Base-by-base conservation (phyloP, 2,113 vertebrate genomes). In the Felis chaus region DNA sequence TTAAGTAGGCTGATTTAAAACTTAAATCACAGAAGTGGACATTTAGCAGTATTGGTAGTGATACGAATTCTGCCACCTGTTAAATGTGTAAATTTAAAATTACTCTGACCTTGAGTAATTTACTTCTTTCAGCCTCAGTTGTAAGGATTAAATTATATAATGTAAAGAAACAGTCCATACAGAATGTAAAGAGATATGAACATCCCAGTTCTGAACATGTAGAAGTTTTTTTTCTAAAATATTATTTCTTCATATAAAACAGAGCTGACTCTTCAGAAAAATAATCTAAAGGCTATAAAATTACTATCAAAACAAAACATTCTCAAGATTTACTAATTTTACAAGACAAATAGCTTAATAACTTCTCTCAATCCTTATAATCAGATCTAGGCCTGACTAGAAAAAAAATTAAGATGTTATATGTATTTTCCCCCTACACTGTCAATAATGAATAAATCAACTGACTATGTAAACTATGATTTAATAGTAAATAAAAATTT, bases 401-500 rank as follows among this genome's bases (percentile, higher is more conserved):
- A 80, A 95, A 81, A 69, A 87, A 76, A 65, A 13, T 92, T 87
- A 71, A 66, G n/a, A 89, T 76, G 57, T 68, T 93, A 16, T 55
- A 95, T 61, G 29, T 61, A 74, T 88, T 90, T 61, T 55, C 33
- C 8, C 71, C 53, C 55, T 3, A 39, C 21, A 63, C 0, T 81
- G 8, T 65, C 36, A 48, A 65, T 73, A 92, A 94, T 33, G 80
- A 97, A 86, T 65, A 88, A 89, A 94, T 93, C 33, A 66, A 96
- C 29, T 86, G 55, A 65, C 19, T 87, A 5, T 12, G 94, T 57
- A 84, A 92, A 84, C 23, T 89, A 91, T 27, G 1, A 95, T 23
- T 90, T 93, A 95, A 76, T 9, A 29, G 39, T 76, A 76, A 94
- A 84, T 91, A 96, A 91, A 96, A 83, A 96, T 68, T 31, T 45